Base-by-base conservation (phyloP, 2,888 invertebrate species). In the Dinocampus coccinellae region DNA sequence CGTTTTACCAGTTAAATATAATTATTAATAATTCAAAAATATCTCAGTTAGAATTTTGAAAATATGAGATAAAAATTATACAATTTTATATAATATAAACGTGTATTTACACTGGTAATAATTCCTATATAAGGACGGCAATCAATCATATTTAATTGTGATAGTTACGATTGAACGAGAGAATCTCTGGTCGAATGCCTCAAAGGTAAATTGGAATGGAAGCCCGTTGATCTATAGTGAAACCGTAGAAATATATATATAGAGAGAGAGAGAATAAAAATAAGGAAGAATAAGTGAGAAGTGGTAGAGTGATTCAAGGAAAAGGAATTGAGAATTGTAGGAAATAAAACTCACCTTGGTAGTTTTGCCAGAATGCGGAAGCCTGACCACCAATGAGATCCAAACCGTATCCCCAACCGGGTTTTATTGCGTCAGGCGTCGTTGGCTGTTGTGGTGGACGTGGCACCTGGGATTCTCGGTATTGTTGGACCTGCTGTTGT, bases 311-410 rank as follows among this genome's bases (percentile, higher is more conserved):
- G 39, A 53, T 71, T 71, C 71, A 53, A 52, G 42, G 71, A 71
- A 71, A 36, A 70, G 36, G 53, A 33, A 11, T 34, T 42, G 34
- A 58, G 26, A 57, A 47, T 24, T 39, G 62, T 62, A n/a, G 62
- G 26, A 16, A 47, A 66, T 52, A 47, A 34, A 74, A 87, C 92
- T 91, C 87, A 96, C 95, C 95, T 85, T 95, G 95, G 89, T 96
- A 96, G 88, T 95, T 96, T 87, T 95, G 95, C 95, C 95, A 96
- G 89, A 96, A 95, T 55, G 95, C 95, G 61, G 87, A 83, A 22
- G 93, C 93, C 47, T 95, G 95, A 68, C 93, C 93, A 82, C 94
- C 93, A 91, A 96, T 95, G 87, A 95, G 92, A 89, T 95, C 95
- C 77, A 93, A 89, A 67, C 92, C 92, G 88, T 93, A 93, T 79